Percentiles rank a stretch among this genome's conserved stretches.
These are phyloP conservation scores for Brachionichthys hirsutus DNA, from an alignment of 2,113 vertebrate genomes.

Conservation along the genomic window DNA sequence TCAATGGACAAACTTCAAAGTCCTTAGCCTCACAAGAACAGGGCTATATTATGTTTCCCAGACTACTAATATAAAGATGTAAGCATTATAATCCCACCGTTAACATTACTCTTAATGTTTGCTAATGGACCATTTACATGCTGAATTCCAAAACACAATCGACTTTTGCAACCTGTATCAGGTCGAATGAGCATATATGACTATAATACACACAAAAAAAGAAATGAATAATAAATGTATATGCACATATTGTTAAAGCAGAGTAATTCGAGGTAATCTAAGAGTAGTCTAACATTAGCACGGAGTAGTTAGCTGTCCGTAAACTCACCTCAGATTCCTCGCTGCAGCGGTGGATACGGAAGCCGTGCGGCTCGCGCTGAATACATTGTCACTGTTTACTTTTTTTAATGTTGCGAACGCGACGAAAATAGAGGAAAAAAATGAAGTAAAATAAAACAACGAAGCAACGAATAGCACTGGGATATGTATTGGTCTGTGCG, in stretches of 20 bases:
- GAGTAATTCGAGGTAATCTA: neutral
- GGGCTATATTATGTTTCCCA: no score
- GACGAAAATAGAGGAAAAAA: constrained; percentile 7
- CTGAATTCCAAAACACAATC: no score
- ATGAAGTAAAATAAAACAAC: neutral
- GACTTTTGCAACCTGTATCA: no score
- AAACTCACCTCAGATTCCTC: constrained; percentile 72
- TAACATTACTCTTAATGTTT: no score
- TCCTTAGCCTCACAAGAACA: no score
- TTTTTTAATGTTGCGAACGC: constrained; percentile 17
- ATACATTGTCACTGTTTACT: constrained; percentile 48
- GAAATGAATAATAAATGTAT: neutral
- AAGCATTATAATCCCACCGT: no score
- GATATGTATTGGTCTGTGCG: constrained; percentile 34
- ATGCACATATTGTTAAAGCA: neutral
- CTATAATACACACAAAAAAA: neutral
- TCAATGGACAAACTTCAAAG: no score
- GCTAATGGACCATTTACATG: no score
- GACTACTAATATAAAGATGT: no score
- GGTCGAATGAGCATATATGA: no score
- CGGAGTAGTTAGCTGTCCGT: constrained; percentile 5
- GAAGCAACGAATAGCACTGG: constrained; percentile 15
- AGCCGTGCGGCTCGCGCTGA: constrained; percentile 62
- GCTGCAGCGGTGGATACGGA: constrained; percentile 57
- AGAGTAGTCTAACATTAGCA: constrained; percentile 14